These are phyloP conservation scores for Andrena praecox DNA, from an alignment of 2,888 invertebrate species.

Conservation along the genomic window DNA sequence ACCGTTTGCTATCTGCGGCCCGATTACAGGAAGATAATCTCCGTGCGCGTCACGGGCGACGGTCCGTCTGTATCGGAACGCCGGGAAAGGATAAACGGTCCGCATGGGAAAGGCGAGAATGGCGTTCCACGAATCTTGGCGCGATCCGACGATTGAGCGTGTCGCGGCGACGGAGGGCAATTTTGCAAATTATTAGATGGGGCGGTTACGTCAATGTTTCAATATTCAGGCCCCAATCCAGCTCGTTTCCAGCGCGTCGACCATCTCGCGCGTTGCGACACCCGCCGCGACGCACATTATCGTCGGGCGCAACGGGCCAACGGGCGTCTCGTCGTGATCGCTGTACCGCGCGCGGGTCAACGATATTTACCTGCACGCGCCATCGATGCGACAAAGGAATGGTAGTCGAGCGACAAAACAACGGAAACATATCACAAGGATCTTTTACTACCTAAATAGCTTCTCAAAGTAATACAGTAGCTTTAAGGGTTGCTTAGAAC, in stretches of 20 bases:
- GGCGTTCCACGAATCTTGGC: conserved; percentile 39
- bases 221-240: conserved; percentile 71
- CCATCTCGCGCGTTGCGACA: conserved; percentile 59
- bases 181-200: conserved; percentile 71
- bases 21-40: conserved; percentile 18
- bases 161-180: conserved; percentile 65
- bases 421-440: not conserved
- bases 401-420: not conserved
- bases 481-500: not conserved
- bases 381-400: not conserved
- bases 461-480: not conserved
- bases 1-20: conserved; percentile 18
- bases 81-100: not conserved
- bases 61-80: conserved; percentile 5
- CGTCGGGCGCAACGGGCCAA: conserved; percentile 10
- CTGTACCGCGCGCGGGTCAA: conserved; percentile 24
- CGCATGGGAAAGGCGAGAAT: conserved; percentile 41
- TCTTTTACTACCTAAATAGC: not conserved
- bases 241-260: conserved; percentile 56
- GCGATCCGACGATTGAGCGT: conserved; percentile 26
- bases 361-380: conserved; percentile 28
- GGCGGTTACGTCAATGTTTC: conserved; percentile 72
- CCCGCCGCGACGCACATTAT: conserved; percentile 18
- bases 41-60: conserved; percentile 14
- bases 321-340: not conserved